phyloP scores from a whole-genome alignment of 2,797 vertebrate species.

The Muscicapa comitata region DNA sequence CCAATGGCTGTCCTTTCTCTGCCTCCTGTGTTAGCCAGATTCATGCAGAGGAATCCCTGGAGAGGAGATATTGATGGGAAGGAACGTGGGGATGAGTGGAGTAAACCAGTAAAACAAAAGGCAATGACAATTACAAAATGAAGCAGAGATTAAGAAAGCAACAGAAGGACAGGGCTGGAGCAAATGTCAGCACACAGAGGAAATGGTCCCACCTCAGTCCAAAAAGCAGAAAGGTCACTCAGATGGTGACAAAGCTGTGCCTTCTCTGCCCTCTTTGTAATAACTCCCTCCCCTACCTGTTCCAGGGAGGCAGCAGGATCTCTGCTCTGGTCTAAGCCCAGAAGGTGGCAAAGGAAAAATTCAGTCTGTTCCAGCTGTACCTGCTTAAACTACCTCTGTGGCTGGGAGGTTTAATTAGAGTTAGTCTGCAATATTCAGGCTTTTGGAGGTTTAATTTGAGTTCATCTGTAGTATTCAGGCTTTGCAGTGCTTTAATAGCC shows the following conservation, averaged over 20 bases:
- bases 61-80: conserved; percentile 23
- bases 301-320: background rate
- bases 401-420: background rate
- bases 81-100: background rate
- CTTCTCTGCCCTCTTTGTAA: background rate
- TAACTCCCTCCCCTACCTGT: background rate
- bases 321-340: background rate
- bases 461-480: background rate
- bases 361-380: background rate
- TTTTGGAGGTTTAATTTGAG: background rate
- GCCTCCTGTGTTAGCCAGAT: background rate
- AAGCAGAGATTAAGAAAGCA: background rate
- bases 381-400: background rate
- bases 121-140: background rate
- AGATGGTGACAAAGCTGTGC: background rate
- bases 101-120: conserved; percentile 26
- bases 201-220: background rate
- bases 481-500: background rate
- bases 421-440: background rate
- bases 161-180: background rate
- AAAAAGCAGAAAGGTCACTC: conserved; percentile 17
- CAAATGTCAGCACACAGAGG: background rate
- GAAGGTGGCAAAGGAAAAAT: background rate
- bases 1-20: background rate
- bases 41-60: background rate